Base-by-base conservation (phyloP, 2,888 invertebrate species). In the Apotomis capreana region DNA sequence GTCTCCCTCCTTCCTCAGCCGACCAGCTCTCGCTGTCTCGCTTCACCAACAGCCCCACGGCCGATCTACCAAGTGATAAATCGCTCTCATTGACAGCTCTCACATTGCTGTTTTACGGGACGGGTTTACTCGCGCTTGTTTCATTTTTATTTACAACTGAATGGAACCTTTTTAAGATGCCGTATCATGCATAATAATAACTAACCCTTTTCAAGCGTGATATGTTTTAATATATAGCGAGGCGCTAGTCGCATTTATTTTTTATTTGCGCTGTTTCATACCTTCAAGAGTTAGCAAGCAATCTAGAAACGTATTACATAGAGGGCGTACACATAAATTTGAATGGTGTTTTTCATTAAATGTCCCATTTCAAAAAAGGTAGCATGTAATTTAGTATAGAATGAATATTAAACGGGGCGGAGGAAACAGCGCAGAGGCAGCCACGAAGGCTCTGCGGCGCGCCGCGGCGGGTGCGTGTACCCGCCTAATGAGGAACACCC, bases 341-440 rank as follows among this genome's bases (percentile, higher is more conserved):
- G 86, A 88, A 86, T 83, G 77, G 83, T 83, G 61, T 67, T 69
- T 67, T 61, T 62, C 70, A 70, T 65, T 70, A 62, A 73, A 67
- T 70, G 70, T 67, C 61, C 62, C 68, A 59, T 59, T 70, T 74
- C 68, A 80, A 83, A 84, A 84, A 83, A 81, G 80, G 79, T 84
- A 87, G 80, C 84, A 88, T 88, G 86, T 84, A 84, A 87, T 88
- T 87, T 86, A 84, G 84, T 81, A 76, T 79, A 80, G 84, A 83
- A 86, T 91, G 88, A 91, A 91, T 91, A 92, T 89, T 91, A 86
- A 90, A 83, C 83, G 85, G 85, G 82, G 81, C 79, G 80, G 80
- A 78, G 78, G 78, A 80, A 79, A 75, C 49, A 36, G 78, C 79
- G 77, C 78, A 75, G 77, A 80, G 36, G 6, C 54, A 49, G 49